Percentiles rank a stretch among this genome's conserved stretches.
These are phyloP conservation scores for Mormyrus proboscirostris DNA, from an alignment of 2,797 vertebrate species.

Conservation along the genomic window DNA sequence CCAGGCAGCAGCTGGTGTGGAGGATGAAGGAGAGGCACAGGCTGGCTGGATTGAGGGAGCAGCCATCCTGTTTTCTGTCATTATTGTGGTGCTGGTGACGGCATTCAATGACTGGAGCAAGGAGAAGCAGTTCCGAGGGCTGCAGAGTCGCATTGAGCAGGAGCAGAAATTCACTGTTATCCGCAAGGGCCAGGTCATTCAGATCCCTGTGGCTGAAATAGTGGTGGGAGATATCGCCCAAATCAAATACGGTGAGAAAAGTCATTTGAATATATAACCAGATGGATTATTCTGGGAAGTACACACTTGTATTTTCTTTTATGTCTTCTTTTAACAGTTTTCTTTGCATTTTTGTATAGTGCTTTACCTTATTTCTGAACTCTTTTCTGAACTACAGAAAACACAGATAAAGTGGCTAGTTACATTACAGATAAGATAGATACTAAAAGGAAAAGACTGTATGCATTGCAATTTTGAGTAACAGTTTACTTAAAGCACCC, in stretches of 20 bases:
- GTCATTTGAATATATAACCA: not conserved
- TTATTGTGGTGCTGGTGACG: slow-evolving; percentile 91
- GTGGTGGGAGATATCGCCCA: slow-evolving; percentile 95
- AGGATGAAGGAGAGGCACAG: slow-evolving; percentile 84
- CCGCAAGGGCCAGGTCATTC: slow-evolving; percentile 92
- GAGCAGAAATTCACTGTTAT: slow-evolving; percentile 95
- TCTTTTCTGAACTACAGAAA: not conserved
- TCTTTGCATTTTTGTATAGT: not conserved
- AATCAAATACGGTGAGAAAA: slow-evolving; percentile 87
- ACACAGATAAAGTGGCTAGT: not conserved
- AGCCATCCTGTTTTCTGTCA: slow-evolving; percentile 89
- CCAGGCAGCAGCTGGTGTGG: slow-evolving; percentile 50
- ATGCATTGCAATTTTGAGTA: not conserved
- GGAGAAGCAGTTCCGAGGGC: slow-evolving; percentile 93
- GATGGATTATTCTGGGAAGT: not conserved
- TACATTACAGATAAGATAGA: not conserved
- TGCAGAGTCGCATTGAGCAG: slow-evolving; percentile 93
- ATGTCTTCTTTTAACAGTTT: not conserved
- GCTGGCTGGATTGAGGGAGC: slow-evolving; percentile 96
- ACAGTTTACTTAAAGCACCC: not conserved
- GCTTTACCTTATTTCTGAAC: not conserved
- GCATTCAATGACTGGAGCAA: slow-evolving; percentile 99
- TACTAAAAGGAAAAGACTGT: not conserved
- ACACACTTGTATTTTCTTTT: not conserved
- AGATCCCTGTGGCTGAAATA: slow-evolving; percentile 90